Base-by-base conservation (phyloP, 2,888 invertebrate genomes). In the Anthrax anthrax region DNA sequence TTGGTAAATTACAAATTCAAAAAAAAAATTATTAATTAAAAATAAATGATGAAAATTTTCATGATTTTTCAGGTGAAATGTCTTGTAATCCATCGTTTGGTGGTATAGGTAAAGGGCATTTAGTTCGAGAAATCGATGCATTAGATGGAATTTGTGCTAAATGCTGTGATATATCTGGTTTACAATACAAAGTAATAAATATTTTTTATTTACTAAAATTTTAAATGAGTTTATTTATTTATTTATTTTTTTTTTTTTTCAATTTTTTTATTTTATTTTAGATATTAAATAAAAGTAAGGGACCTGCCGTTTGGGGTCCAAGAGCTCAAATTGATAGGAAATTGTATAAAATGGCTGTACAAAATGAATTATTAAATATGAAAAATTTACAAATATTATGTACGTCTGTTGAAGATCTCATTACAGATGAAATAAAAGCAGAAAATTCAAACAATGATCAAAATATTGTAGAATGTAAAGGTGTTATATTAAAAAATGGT, bases 51-150 rank as follows among this genome's bases (percentile, higher is more conserved):
- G 23, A 6, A 23, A 6, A 23, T 23, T 23, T 23, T 23, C 23
- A 23, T 14, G 14, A 48, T 43, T 18, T 60, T 66, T 50, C 52
- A 84, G 84, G 87, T 27, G 89, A 87, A 69, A 92, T 92, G 91
- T 88, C 89, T 0, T 91, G 92, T 60, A 92, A 92, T 70, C 91
- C 92, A 18, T 85, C 89, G 0, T 92, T 92, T 69, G 91, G 91
- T 23, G 91, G 91, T 9, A 86, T 92, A 54, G 91, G 90, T 1
- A 92, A 92, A 67, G 90, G 89, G 0, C 87, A 91, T 63, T 69
- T 90, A 43, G 82, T 90, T 77, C 74, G 78, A 55, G 91, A 91
- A 71, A 70, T 92, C 10, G 91, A 92, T 67, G 90, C 91, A 3
- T 67, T 92, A 37, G 91, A 88, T 70, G 91, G 91, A 3, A 62